phyloP scores from a whole-genome alignment of 2,113 vertebrate species.

The Carlito syrichta region DNA sequence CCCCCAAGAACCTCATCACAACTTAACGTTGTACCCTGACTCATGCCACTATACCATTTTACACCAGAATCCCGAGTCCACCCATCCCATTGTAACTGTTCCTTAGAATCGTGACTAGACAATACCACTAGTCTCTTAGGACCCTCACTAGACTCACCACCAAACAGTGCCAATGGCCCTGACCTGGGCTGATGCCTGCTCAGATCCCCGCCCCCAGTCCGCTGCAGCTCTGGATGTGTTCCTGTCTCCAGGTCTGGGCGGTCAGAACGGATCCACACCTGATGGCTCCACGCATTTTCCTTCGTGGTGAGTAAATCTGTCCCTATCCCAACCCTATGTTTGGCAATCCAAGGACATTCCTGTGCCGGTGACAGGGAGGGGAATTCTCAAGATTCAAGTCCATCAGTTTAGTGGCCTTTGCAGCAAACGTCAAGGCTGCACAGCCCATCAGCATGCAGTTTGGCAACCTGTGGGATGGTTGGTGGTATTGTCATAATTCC shows the following conservation, averaged over 20 bases:
- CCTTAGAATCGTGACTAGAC: neutral
- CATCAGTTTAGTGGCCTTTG: neutral
- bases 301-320: constrained; percentile 84
- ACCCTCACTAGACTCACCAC: neutral
- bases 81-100: neutral
- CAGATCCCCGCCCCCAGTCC: constrained; percentile 26
- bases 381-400: neutral
- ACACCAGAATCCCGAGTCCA: neutral
- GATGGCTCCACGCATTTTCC: constrained; percentile 85
- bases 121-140: neutral
- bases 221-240: constrained; percentile 62
- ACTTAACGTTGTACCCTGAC: neutral
- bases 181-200: constrained; percentile 22
- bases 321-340: neutral
- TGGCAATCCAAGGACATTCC: neutral
- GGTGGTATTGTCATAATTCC: neutral
- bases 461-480: neutral
- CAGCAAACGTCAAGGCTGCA: neutral
- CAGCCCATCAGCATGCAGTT: neutral
- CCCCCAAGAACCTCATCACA: neutral
- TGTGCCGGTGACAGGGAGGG: neutral
- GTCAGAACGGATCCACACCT: constrained; percentile 92
- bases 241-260: constrained; percentile 83
- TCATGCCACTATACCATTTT: neutral
- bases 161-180: neutral